Conservation (phyloP, 2,113 vertebrate genomes). For the Colistium nudipinnis region DNA sequence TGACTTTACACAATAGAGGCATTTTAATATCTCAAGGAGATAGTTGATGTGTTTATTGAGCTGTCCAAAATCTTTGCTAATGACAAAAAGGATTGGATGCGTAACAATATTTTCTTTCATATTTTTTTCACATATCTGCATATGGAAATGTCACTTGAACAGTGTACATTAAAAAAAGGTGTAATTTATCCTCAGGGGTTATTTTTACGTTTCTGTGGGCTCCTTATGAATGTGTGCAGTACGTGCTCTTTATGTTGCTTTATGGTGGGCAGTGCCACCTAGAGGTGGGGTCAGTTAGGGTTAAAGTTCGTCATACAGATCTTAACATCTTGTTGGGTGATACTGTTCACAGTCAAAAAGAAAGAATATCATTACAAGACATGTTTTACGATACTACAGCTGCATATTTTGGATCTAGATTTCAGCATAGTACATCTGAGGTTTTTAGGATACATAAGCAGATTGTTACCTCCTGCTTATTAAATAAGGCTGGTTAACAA, state of each 20-base stretch:
- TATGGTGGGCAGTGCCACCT: conserved; percentile 68
- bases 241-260: conserved; percentile 10
- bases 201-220: not conserved
- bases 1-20: too few species aligned
- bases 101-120: not conserved
- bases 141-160: not conserved
- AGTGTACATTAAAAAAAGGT: too few species aligned
- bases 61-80: too few species aligned
- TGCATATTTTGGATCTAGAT: not conserved
- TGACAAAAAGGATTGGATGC: not conserved
- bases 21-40: too few species aligned
- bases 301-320: conserved; percentile 13
- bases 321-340: not conserved
- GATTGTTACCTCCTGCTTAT: not conserved
- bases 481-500: not conserved
- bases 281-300: conserved; percentile 70
- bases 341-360: not conserved
- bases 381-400: not conserved
- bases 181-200: too few species aligned
- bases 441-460: not conserved
- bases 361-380: not conserved
- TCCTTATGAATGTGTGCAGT: not conserved
- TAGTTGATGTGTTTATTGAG: too few species aligned
- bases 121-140: not conserved
- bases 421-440: not conserved